phyloP scores from a whole-genome alignment of 2,797 vertebrate genomes.

The Anableps anableps region DNA sequence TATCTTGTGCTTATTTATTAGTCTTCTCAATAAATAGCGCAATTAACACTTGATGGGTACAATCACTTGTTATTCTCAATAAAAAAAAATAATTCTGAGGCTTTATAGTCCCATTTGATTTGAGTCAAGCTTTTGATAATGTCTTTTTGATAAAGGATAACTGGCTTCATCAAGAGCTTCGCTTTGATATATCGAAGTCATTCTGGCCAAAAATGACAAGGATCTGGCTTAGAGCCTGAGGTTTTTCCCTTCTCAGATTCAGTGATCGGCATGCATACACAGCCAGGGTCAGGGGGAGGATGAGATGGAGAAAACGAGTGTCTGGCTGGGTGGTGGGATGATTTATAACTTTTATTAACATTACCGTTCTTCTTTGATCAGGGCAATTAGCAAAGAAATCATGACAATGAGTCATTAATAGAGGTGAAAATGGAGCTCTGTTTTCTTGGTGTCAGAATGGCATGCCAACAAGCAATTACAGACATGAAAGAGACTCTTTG shows the following conservation, averaged over 20 bases:
- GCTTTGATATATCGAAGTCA: slow-evolving; percentile 49
- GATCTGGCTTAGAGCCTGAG: slow-evolving; percentile 56
- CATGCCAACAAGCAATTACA: slow-evolving; percentile 58
- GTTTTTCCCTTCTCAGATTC: slow-evolving; percentile 37
- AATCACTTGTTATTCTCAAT: slow-evolving; percentile 2
- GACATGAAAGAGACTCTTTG: slow-evolving; percentile 48
- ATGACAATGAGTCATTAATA: slow-evolving; percentile 64
- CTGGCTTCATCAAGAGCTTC: slow-evolving; percentile 49
- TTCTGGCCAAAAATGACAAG: slow-evolving; percentile 58
- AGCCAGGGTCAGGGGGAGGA: slow-evolving; percentile 54
- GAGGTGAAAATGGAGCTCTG: slow-evolving; percentile 41
- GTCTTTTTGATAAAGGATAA: slow-evolving; percentile 57
- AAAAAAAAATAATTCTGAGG: slow-evolving; percentile 23
- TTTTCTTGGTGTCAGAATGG: slow-evolving; percentile 51
- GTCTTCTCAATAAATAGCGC: slow-evolving; percentile 8
- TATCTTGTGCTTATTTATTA: slow-evolving; percentile 10
- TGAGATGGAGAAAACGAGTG: slow-evolving; percentile 38
- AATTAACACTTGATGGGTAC: slow-evolving; percentile 4
- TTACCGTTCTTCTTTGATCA: slow-evolving; percentile 59
- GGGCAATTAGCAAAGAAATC: slow-evolving; percentile 53
- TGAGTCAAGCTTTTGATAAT: slow-evolving; percentile 37
- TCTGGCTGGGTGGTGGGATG: slow-evolving; percentile 21
- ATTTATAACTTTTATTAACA: slow-evolving; percentile 29
- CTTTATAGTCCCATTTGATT: slow-evolving; percentile 48
- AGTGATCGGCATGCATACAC: slow-evolving; percentile 28